Conservation (phyloP, 2,113 vertebrate species). For the Apteryx owenii region DNA sequence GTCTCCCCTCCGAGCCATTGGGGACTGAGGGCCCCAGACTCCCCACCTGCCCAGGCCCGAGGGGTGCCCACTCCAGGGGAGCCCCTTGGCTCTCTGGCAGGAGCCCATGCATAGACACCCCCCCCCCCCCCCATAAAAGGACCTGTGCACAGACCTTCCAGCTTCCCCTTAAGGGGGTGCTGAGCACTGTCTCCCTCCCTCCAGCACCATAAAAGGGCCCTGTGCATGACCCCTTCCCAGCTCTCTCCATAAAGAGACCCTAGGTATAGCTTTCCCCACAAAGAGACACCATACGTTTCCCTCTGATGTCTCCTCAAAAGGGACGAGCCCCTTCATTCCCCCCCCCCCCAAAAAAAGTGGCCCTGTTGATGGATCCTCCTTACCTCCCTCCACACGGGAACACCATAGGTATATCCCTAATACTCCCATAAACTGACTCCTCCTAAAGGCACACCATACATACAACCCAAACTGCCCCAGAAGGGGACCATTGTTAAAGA, state of each 20-base stretch:
- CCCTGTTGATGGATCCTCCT: no score
- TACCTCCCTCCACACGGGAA: no score
- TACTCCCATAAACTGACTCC: neutral
- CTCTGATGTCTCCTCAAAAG: neutral
- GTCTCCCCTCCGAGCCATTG: neutral
- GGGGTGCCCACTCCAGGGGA: neutral
- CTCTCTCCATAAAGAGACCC: neutral
- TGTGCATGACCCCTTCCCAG: neutral
- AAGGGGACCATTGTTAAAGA: neutral
- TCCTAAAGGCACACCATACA: neutral
- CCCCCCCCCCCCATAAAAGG: neutral
- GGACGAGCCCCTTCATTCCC: neutral
- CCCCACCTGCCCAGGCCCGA: no score
- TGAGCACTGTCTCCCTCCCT: neutral
- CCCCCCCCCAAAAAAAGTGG: no score
- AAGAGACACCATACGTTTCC: neutral
- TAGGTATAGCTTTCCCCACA: accelerated
- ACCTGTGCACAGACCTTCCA: neutral
- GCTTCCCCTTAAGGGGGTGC: neutral
- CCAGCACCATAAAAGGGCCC: neutral
- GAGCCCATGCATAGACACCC: neutral
- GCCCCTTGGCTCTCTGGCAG: neutral
- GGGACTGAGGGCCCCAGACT: no score
- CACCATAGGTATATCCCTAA: no score
- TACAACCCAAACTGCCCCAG: neutral